Base-by-base conservation (phyloP, 2,888 invertebrate genomes). In the Ferdinandea cuprea region DNA sequence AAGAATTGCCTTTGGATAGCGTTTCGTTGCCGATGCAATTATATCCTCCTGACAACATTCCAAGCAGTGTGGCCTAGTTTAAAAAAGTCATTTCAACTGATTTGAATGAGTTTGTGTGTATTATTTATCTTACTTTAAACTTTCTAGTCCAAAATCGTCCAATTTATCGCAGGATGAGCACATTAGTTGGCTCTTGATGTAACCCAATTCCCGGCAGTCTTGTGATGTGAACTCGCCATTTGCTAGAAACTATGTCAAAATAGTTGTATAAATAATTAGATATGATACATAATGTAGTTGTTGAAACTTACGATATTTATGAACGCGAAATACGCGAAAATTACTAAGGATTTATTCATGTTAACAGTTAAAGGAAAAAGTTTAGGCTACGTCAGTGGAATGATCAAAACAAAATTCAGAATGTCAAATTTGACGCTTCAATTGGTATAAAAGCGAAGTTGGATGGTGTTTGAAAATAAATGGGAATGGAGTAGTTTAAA, bases 161-260 rank as follows among this genome's bases (percentile, higher is more conserved):
- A 98, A 92, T 89, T 96, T 94, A 87, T 96, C 95, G 91, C 98
- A 99, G 3, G 96, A 96, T 8, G 96, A 96, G 90, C 98, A 98
- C 86, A 96, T 90, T 72, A 99, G 92, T 91, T 95, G 95, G 17
- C 95, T 94, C 91, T 96, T 96, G 79, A 95, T 95, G 87, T 97
- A 97, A 8, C 98, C 99, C 71, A 97, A 90, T 11, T 94, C 92
- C 88, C 94, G 94, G 91, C 98, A 99, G 89, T 98, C 96, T 89
- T 96, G 96, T 4, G 94, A 92, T 1, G 95, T 93, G 89, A 94
- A 94, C 87, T 95, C 94, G 0, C 92, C 91, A 13, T 78, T 44
- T 9, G 66, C 65, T 72, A 77, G 28, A 8, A 71, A 65, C 86
- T 86, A 17, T 0, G 40, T 15, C 0, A 13, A 28, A 9, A 5